phyloP scores from a whole-genome alignment of 2,888 invertebrate genomes.

The Tholera decimalis region DNA sequence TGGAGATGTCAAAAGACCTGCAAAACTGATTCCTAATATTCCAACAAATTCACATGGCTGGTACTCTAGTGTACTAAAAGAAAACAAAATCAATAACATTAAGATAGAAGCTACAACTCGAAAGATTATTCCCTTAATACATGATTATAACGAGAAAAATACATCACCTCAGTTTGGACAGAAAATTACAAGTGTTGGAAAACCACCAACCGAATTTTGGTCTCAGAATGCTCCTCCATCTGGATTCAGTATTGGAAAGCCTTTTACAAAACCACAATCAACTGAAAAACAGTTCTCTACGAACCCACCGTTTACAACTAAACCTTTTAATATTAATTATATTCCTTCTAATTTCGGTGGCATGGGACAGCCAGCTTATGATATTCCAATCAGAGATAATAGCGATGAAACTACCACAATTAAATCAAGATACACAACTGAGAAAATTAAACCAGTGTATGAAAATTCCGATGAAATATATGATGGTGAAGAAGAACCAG shows the following conservation, averaged over 20 bases:
- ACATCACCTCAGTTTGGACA: slow-evolving; percentile 82
- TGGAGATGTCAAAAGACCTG: slow-evolving; percentile 76
- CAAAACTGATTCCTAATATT: slow-evolving; percentile 83
- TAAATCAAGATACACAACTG: slow-evolving; percentile 66
- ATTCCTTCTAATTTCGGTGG: slow-evolving; percentile 80
- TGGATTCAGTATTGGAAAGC: slow-evolving; percentile 81
- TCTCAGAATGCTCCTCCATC: slow-evolving; percentile 70
- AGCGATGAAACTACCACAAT: slow-evolving; percentile 82
- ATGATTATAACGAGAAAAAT: slow-evolving; percentile 77
- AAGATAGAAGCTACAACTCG: slow-evolving; percentile 84
- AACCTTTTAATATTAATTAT: slow-evolving; percentile 78
- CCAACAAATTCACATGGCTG: slow-evolving; percentile 88
- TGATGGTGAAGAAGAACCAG: slow-evolving; percentile 83
- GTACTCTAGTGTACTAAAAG: slow-evolving; percentile 84
- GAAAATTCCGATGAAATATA: slow-evolving; percentile 88
- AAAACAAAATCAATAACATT: slow-evolving; percentile 81
- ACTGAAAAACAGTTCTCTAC: slow-evolving; percentile 69
- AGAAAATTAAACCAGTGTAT: slow-evolving; percentile 79
- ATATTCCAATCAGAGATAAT: slow-evolving; percentile 87
- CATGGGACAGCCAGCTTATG: slow-evolving; percentile 84
- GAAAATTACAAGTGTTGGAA: slow-evolving; percentile 83
- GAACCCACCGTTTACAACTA: slow-evolving; percentile 71
- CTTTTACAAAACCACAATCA: slow-evolving; percentile 79
- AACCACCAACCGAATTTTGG: slow-evolving; percentile 86
- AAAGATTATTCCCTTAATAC: slow-evolving; percentile 84